Conservation (phyloP, 2,888 invertebrate species). For the Diarsia mendica region DNA sequence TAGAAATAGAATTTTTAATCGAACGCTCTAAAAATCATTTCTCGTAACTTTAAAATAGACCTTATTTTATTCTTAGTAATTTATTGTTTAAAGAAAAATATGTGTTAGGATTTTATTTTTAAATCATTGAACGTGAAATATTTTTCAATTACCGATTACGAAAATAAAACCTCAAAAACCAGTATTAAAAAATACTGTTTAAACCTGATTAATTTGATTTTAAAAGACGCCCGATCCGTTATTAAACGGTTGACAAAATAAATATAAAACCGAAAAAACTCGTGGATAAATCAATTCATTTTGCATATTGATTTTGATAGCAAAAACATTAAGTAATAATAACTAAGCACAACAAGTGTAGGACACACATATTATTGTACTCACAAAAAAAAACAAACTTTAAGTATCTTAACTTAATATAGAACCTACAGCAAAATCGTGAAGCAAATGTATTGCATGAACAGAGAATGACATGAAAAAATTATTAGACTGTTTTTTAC, state of each 20-base stretch:
- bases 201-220: conserved; percentile 16
- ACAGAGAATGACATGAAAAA: neutral
- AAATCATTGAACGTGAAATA: neutral
- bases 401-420: conserved; percentile 55
- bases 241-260: conserved; percentile 61
- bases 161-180: conserved; percentile 9
- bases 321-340: conserved; percentile 71
- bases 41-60: neutral
- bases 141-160: neutral
- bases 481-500: neutral
- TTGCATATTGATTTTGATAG: conserved; percentile 61
- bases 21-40: neutral
- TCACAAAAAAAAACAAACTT: conserved; percentile 70
- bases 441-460: conserved; percentile 51
- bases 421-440: conserved; percentile 44
- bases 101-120: neutral
- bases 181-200: neutral
- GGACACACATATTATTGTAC: conserved; percentile 77
- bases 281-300: conserved; percentile 49
- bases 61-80: neutral
- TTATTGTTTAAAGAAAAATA: conserved; percentile 2
- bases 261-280: conserved; percentile 73
- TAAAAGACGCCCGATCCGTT: conserved; percentile 1
- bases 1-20: neutral
- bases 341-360: conserved; percentile 79